A percentile compares a stretch with the other conserved stretches of the same genome.
These are phyloP conservation scores for Leptothorax acervorum DNA, from an alignment of 2,888 invertebrate genomes.

Conservation along the genomic window DNA sequence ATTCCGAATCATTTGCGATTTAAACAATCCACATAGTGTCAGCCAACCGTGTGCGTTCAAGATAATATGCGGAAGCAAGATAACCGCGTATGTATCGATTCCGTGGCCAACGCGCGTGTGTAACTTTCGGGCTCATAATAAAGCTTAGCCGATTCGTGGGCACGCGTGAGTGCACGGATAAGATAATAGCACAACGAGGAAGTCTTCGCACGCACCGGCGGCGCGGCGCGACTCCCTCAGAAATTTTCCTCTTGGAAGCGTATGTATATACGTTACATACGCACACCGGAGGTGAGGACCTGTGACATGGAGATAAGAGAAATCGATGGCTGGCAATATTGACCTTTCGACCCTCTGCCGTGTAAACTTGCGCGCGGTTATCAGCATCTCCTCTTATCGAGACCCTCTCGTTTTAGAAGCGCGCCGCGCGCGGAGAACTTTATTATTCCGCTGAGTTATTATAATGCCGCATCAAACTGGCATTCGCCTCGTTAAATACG, in stretches of 20 bases:
- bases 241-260: constrained; percentile 64
- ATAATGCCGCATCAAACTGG: constrained; percentile 30
- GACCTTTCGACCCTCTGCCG: constrained; percentile 70
- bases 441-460: constrained; percentile 58
- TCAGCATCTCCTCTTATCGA: constrained; percentile 61
- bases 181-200: constrained; percentile 64
- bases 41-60: constrained; percentile 17
- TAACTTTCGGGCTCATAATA: constrained; percentile 58
- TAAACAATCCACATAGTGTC: constrained; percentile 28
- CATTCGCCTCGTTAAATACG: constrained; percentile 27
- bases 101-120: constrained; percentile 15
- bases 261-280: constrained; percentile 34
- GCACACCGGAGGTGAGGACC: constrained; percentile 62
- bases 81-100: constrained; percentile 51
- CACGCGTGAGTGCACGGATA: constrained; percentile 64
- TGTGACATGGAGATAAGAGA: constrained; percentile 73
- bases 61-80: constrained; percentile 47
- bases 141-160: constrained; percentile 60
- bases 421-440: constrained; percentile 48
- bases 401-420: constrained; percentile 42
- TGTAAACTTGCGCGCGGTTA: constrained; percentile 67
- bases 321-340: constrained; percentile 75
- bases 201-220: constrained; percentile 64
- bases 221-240: constrained; percentile 42
- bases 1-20: constrained; percentile 44